Evolutionary conservation across 2,888 invertebrate species (phyloP), one percentile per base, ranked within the genome.

Genomic region (Tortrix viridana): DNA sequence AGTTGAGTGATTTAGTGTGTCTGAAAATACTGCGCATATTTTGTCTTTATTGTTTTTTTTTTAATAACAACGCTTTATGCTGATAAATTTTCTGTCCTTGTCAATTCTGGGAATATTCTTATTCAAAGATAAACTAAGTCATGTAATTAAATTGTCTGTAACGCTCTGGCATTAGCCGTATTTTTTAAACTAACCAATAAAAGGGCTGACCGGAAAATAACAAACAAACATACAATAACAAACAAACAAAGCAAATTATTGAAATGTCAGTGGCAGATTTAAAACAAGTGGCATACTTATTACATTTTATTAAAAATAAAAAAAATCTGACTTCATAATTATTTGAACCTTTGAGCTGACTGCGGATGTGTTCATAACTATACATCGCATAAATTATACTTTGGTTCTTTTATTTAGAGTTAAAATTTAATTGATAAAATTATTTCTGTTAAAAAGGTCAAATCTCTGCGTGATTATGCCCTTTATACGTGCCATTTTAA

Each of bases 381-480:
- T n/a, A 41, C 41, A n/a, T 32, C 0, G 12, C 2, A 41, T 41
- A 16, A 44, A 18, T 7, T 19, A 44, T 18, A 44, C 18, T 44
- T 18, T 44, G 0, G 5, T 19, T 1, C 9, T 18, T 44, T 44
- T 18, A 44, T 44, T 7, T 44, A 44, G 16, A 18, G 9, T 18
- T 9, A 2, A 41, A 41, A 18, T 44, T 18, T 16, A 44, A 44
- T 6, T 16, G 9, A 38, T 9, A 7, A 43, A 43, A 1, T 3
- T 12, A 22, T 47, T 47, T 47, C 12, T 22, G 3, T 44, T 43
- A 37, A 44, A 50, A 37, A 32, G 26, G 16, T 59, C n/a, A 18
- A 50, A 59, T 50, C 44, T 37, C 19, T 18, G 37, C 50, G 32
- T 22, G 20, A 44, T 52, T 59, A 59, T 52, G 32, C 59, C 57